Evolutionary conservation across 1,140 invertebrate species (phyloP), one percentile per base, ranked within the genome.

Genomic region (Triops longicaudatus): DNA sequence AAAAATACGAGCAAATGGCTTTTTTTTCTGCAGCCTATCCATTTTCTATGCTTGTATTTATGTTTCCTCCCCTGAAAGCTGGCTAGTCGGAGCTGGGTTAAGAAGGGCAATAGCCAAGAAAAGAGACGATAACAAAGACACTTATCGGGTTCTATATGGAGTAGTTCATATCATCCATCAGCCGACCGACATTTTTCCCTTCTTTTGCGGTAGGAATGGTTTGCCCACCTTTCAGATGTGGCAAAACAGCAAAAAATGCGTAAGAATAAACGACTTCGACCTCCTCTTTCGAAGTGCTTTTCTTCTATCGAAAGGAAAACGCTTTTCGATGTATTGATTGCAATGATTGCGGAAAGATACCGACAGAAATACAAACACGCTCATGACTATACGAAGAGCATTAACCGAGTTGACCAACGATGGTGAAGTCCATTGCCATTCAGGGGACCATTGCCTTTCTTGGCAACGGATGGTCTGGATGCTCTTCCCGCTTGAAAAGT

Each of bases 1-100:
- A 37, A 63, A 17, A 63, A 63, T 9, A 63, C 50, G 50, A 63
- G 50, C 50, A 63, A 63, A 63, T 63, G 50, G 50, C 50, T 5
- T 7, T 7, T 44, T 44, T 44, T 22, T 63, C 50, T 17, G 14
- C 10, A 22, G 17, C 22, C 50, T 63, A 0, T 17, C 22, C 17
- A 14, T n/a, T 63, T 22, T 63, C n/a, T 63, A 14, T 12, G 14
- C 22, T 63, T 1, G 3, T 22, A n/a, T 63, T 22, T 63, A 17
- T 63, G 31, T 63, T 63, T 63, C 14, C 22, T 22, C 17, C 50
- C 22, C 50, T 63, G 22, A 63, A 63, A 63, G 22, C 50, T 22
- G 50, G 50, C 50, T 63, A 63, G 17, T 63, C 50, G 50, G 22
- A 63, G 50, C n/a, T 63, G 50, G 22, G 50, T 63, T 63, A 63